Evolutionary conservation across 2,888 invertebrate genomes (phyloP), one percentile per base, ranked within the genome.

Genomic region (Aphrophora alni): DNA sequence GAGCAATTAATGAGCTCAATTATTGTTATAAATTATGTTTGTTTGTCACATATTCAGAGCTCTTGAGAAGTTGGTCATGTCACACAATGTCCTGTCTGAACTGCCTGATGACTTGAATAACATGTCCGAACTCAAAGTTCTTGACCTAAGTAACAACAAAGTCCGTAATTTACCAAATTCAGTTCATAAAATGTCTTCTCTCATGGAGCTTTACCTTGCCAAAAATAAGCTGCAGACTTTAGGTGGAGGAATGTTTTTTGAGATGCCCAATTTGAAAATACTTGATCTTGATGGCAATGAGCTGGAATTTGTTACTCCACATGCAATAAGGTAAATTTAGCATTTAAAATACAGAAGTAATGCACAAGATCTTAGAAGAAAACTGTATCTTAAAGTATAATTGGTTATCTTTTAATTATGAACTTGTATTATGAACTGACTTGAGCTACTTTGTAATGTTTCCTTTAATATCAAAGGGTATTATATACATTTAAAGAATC

Each of bases 241-340:
- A 33, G 91, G 92, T 75, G 90, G 93, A 83, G 93, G 94, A 21
- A 93, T 93, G 21, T 95, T 97, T 84, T 90, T 92, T 83, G 92
- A 93, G 85, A 88, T 96, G 69, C 92, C 92, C 26, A 91, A 93
- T 82, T 87, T 97, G 38, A 93, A 93, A 85, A 91, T 93, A 69
- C 91, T 97, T 59, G 93, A 96, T 88, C 89, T 97, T 84, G 94
- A 96, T 83, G 94, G 93, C 86, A 96, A 97, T 87, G 93, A 95
- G 86, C 90, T 97, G 38, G 92, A 93, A 86, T 89, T 92, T 25
- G 90, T 97, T 38, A 94, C 95, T 85, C 90, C 93, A 0, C 93
- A 93, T 82, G 92, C 95, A 0, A 91, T 97, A 44, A 81, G 83
- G 59, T 81, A 69, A 26, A 80, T n/a, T 24, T 51, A 4, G n/a